Base-by-base conservation (phyloP, 1,140 invertebrate species). In the Eumeta japonica region DNA sequence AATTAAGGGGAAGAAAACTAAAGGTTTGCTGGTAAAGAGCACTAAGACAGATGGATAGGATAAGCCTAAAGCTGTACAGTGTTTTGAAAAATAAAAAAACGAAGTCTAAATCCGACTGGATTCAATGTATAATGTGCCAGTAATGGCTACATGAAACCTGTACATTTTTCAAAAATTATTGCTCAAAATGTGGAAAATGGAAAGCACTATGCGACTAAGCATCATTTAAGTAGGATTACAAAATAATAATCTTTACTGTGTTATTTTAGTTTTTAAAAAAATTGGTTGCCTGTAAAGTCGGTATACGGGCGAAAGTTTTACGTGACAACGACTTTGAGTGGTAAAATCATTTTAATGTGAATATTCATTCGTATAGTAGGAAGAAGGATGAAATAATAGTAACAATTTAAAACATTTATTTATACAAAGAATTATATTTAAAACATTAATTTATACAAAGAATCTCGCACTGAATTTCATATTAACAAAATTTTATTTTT, bases 101-200 rank as follows among this genome's bases (percentile, higher is more conserved):
- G 9, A 49, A 48, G 38, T 53, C 47, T 11, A 50, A 45, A 41
- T 50, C 43, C 32, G 48, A 53, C 45, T 53, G 51, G 45, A 53
- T 50, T 41, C 24, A 39, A 36, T 50, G 47, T 42, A 10, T 43
- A 13, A 47, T 32, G 34, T 51, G 37, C 38, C 30, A 14, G 10
- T 43, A 46, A 31, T 48, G 39, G 47, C 39, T 50, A 20, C 43
- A 43, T 43, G 47, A 46, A 41, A 43, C 47, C 9, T 46, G 49
- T 28, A 41, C 43, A 36, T 34, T 28, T 30, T 43, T 41, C 18
- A 33, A 39, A 36, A 45, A 48, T 28, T 28, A 43, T 48, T 43
- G 43, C 31, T 28, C 35, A 16, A 40, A 35, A 50, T 46, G 37
- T 50, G 47, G 37, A 18, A 42, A 43, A 18, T 34, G 41, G 16